Conservation (phyloP, 2,113 vertebrate genomes). For the western clawed frog (Xenopus tropicalis) region UCB_Xtro_10.0 CM004447.2:13998501-13999000, state of each 20-base stretch:
- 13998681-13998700: not conserved
- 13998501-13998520: too few relatives aligned
- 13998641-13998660: too few relatives aligned
- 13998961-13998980: conserved; percentile 10
- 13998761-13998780: conserved; percentile 14
- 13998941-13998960: conserved; percentile 14
- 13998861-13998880: conserved; percentile 16
- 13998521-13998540: too few relatives aligned
- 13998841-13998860: conserved; percentile 23
- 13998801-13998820: conserved; percentile 6
- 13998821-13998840: conserved; percentile 2
- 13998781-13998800: conserved; percentile 1
- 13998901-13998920: conserved; percentile 22
- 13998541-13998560: too few relatives aligned
- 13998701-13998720: too few relatives aligned
- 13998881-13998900: conserved; percentile 11
- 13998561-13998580: too few relatives aligned
- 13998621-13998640: too few relatives aligned
- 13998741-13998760: not conserved
- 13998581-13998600: too few relatives aligned
- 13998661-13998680: not conserved
- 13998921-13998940: conserved; percentile 18
- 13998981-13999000: not conserved
- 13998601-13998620: too few relatives aligned
- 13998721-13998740: not conserved